phyloP scores from a whole-genome alignment of 2,888 invertebrate genomes.

The Agrotis segetum region DNA sequence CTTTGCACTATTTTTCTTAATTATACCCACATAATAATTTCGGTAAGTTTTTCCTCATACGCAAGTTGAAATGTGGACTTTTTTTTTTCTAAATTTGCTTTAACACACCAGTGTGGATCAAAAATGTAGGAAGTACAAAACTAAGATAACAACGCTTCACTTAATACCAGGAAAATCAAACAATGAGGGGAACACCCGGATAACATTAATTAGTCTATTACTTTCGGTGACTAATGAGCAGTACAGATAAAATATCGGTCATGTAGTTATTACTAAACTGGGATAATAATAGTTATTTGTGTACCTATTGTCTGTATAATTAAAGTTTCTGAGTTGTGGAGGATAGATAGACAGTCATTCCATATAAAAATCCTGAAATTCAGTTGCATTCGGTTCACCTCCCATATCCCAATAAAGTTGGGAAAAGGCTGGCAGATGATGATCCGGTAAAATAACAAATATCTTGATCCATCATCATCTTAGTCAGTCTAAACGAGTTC shows the following conservation, averaged over 20 bases:
- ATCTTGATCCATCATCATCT: too few species aligned
- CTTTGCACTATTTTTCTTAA: background rate
- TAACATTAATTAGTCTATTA: conserved; percentile 9
- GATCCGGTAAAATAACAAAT: too few species aligned
- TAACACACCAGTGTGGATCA: conserved; percentile 20
- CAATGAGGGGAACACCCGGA: conserved; percentile 39
- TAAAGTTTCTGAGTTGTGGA: too few species aligned
- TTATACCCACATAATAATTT: background rate
- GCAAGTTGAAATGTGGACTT: background rate
- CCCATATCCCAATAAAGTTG: too few species aligned
- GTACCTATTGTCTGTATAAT: background rate
- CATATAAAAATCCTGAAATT: too few species aligned
- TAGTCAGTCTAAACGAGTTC: too few species aligned
- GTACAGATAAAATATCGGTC: background rate
- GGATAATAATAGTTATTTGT: too few species aligned
- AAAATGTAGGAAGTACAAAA: conserved; percentile 14
- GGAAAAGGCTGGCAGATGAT: too few species aligned
- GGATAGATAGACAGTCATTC: too few species aligned
- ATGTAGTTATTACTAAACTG: too few species aligned
- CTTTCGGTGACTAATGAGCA: conserved; percentile 22
- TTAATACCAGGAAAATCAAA: conserved; percentile 41
- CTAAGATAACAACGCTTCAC: conserved; percentile 26
- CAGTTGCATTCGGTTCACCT: too few species aligned
- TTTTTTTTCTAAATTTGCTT: conserved; percentile 18
- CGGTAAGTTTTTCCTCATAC: conserved; percentile 25